Base-by-base conservation (phyloP, 1,140 invertebrate genomes). In the Rhizoglyphus robini region DNA sequence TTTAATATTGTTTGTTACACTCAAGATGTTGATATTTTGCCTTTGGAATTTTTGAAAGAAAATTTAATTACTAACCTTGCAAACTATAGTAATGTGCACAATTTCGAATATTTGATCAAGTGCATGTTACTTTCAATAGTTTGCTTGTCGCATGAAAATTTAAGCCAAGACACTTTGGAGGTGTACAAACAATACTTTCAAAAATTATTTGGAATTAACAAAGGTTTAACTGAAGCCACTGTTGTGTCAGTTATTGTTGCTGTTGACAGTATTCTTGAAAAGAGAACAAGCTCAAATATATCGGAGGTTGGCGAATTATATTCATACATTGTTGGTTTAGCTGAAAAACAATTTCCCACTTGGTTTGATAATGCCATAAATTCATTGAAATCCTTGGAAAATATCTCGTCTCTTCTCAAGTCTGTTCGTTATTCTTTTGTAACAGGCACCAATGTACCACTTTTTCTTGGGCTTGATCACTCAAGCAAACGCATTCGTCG, bases 381-480 rank as follows among this genome's bases (percentile, higher is more conserved):
- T 18, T 32, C 58, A 36, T 29, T 64, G 11, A 11, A 5, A n/a
- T 20, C 30, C 1, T n/a, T 34, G 27, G 29, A 3, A 18, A 31
- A 32, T 30, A 15, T 64, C 20, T 13, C 46, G 11, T 11, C 18
- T 23, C 29, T 54, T 29, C 25, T 48, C 5, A 34, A 31, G 23
- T 32, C 62, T n/a, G 15, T 49, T 30, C 29, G 30, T 2, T 48
- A 49, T 64, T 51, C 48, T 49, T 48, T 29, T 11, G n/a, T 31
- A 15, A n/a, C 25, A 15, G 51, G 48, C 30, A 23, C 23, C 3
- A 29, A 58, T 3, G 57, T 54, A 18, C 51, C 54, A 47, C 34
- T 70, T 15, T 32, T 65, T 30, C n/a, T 68, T 30, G 69, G 65
- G n/a, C 25, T 70, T 11, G 58, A 67, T 46, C 67, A 70, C 60